phyloP scores from a whole-genome alignment of 2,888 invertebrate genomes.

The Camptogramma bilineatum region DNA sequence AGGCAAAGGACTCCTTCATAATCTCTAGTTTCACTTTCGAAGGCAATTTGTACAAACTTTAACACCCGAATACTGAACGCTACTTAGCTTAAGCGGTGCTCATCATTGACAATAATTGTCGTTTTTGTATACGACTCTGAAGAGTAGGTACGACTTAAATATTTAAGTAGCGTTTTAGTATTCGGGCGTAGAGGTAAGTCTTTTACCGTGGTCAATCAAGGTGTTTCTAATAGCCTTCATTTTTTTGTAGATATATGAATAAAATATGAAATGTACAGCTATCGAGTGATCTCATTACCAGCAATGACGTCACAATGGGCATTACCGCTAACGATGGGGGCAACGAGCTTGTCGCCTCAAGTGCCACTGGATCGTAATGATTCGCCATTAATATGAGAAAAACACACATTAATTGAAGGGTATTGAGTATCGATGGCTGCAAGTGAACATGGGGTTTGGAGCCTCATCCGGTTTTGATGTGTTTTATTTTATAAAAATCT shows the following conservation, averaged over 20 bases:
- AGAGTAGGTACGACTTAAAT: too few relatives aligned
- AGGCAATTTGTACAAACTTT: too few relatives aligned
- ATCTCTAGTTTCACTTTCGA: background rate
- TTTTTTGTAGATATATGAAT: too few relatives aligned
- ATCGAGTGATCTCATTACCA: slow-evolving; percentile 42
- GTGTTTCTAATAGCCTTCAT: too few relatives aligned
- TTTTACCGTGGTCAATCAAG: too few relatives aligned
- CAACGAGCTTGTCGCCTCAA: slow-evolving; percentile 59
- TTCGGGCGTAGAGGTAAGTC: too few relatives aligned
- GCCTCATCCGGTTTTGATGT: too few relatives aligned
- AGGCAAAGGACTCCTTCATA: background rate
- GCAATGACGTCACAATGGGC: slow-evolving; percentile 46
- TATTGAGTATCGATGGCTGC: slow-evolving; percentile 25
- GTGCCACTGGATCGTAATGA: slow-evolving; percentile 56
- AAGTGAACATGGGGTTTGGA: slow-evolving; percentile 7
- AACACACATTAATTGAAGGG: slow-evolving; percentile 35
- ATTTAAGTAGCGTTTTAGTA: too few relatives aligned
- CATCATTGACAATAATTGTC: too few relatives aligned
- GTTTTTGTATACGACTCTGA: too few relatives aligned
- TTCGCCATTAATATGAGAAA: slow-evolving; percentile 36
- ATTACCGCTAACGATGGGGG: slow-evolving; percentile 55
- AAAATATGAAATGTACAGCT: background rate
- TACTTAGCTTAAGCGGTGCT: too few relatives aligned
- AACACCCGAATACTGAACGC: too few relatives aligned
- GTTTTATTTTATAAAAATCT: background rate